Percentiles rank a stretch among this genome's conserved stretches.
These are phyloP conservation scores for Pachypeltis micranthus DNA, from an alignment of 1,140 invertebrate genomes.

Conservation along the genomic window DNA sequence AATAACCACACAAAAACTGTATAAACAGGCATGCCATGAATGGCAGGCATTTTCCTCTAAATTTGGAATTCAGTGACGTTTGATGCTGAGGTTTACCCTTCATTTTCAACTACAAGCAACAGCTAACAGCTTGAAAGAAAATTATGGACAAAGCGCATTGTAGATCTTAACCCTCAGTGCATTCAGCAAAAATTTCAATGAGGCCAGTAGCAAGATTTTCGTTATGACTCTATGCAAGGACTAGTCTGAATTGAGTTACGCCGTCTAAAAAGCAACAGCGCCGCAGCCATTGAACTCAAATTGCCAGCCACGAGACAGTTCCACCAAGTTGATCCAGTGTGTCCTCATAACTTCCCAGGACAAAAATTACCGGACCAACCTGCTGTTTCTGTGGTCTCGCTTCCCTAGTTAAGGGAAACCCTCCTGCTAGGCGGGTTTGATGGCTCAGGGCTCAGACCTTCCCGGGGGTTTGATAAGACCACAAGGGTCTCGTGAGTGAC, in stretches of 20 bases:
- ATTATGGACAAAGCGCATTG: no score
- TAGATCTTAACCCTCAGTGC: no score
- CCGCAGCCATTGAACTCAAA: conserved; percentile 1
- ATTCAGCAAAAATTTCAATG: no score
- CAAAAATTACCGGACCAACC: neutral
- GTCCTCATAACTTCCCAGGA: neutral
- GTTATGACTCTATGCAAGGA: neutral
- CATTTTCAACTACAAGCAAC: no score
- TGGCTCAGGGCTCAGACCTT: neutral
- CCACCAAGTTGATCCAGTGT: neutral
- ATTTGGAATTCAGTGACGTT: no score
- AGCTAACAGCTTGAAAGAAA: no score
- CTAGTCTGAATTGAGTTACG: conserved; percentile 5
- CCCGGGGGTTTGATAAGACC: neutral
- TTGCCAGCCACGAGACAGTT: conserved; percentile 2
- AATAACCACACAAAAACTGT: no score
- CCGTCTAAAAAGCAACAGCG: neutral
- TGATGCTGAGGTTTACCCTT: no score
- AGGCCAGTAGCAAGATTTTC: no score
- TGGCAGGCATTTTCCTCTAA: no score
- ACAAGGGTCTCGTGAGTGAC: neutral
- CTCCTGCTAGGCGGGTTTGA: neutral
- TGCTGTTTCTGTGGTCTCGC: conserved; percentile 1
- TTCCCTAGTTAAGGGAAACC: neutral
- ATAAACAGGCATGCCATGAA: no score